These are phyloP conservation scores for Psettodes erumei DNA, from an alignment of 2,113 vertebrate genomes.

Conservation along the genomic window DNA sequence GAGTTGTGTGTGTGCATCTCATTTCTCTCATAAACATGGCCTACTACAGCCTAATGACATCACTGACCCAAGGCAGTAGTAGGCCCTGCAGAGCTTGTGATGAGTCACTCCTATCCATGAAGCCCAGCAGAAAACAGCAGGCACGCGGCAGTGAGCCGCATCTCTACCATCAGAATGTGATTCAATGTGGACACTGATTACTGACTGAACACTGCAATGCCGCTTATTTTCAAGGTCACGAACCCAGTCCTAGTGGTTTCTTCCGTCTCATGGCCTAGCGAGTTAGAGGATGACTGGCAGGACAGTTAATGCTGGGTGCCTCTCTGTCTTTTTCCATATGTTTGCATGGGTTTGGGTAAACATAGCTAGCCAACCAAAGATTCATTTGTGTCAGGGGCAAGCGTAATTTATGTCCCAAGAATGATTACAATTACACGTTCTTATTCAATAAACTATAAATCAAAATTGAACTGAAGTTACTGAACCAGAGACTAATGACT, in stretches of 20 bases:
- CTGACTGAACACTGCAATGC: constrained; percentile 32
- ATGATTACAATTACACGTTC: background rate
- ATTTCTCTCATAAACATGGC: constrained; percentile 16
- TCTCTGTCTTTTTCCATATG: background rate
- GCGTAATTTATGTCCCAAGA: background rate
- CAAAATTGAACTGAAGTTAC: background rate
- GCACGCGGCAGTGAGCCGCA: constrained; percentile 27
- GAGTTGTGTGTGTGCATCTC: background rate
- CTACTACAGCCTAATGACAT: constrained; percentile 56
- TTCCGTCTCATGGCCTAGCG: background rate
- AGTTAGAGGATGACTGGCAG: constrained; percentile 6
- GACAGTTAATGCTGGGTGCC: background rate
- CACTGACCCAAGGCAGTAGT: constrained; percentile 55
- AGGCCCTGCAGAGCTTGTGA: constrained; percentile 41
- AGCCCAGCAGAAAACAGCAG: constrained; percentile 53
- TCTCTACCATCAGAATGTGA: constrained; percentile 53
- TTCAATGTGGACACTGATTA: constrained; percentile 42
- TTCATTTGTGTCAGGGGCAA: background rate
- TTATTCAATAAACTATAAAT: background rate
- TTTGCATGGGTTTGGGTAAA: background rate
- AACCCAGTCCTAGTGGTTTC: constrained; percentile 10
- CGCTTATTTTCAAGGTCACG: constrained; percentile 24
- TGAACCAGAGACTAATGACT: background rate
- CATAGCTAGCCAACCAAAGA: background rate
- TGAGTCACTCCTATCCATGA: constrained; percentile 62